Evolutionary conservation across 2,888 invertebrate species (phyloP).

Genomic region (Machimus atricapillus): DNA sequence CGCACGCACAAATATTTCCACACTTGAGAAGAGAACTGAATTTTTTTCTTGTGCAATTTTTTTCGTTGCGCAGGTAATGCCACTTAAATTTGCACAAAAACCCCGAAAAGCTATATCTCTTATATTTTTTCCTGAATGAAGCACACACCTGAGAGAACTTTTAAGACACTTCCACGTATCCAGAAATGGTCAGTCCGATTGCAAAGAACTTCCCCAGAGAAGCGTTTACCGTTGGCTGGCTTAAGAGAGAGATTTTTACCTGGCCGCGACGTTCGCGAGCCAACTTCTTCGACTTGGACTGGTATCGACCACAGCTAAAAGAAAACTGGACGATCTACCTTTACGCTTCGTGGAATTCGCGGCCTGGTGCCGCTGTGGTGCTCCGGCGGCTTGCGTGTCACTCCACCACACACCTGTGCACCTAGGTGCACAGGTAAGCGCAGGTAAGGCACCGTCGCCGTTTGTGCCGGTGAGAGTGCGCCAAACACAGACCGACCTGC

Average conservation of each 20-base stretch:
- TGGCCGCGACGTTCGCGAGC: background rate
- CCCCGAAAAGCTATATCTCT: background rate
- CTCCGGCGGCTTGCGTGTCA: slow-evolving; percentile 33
- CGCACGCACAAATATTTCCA: slow-evolving; percentile 20
- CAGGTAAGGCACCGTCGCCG: slow-evolving; percentile 17
- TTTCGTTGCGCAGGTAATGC: background rate
- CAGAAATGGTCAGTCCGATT: slow-evolving; percentile 21
- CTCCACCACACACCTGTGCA: slow-evolving; percentile 26
- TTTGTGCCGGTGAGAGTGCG: background rate
- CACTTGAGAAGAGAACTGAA: background rate
- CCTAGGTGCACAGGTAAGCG: background rate
- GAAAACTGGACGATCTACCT: slow-evolving; percentile 36
- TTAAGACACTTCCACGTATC: slow-evolving; percentile 32
- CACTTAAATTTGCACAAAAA: background rate
- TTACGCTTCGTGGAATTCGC: slow-evolving; percentile 24
- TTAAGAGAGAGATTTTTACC: background rate
- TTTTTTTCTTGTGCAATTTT: background rate
- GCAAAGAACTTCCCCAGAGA: background rate
- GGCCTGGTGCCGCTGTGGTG: background rate
- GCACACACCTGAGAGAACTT: background rate
- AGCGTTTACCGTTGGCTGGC: slow-evolving; percentile 28
- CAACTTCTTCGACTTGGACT: background rate
- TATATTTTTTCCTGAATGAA: background rate
- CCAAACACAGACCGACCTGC: background rate
- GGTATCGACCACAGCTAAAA: slow-evolving; percentile 29